Percentiles rank a stretch among this genome's conserved stretches.
Conservation (phyloP, 2,888 invertebrate genomes). For the Eupithecia insigniata region DNA sequence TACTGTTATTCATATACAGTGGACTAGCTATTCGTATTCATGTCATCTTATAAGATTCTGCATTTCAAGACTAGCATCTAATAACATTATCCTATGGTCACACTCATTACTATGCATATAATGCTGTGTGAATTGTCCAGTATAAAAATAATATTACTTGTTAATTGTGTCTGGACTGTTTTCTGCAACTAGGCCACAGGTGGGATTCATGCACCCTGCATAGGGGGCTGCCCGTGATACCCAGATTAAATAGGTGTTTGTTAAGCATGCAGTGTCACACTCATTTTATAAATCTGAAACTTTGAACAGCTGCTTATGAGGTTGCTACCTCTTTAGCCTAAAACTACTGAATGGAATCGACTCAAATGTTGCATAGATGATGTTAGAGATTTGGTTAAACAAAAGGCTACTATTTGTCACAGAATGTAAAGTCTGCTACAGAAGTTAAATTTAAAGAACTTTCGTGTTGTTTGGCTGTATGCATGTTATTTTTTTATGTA, state of each 20-base stretch:
- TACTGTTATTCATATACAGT: neutral
- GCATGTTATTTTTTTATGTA: no score
- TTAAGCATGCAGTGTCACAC: no score
- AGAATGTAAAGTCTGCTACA: neutral
- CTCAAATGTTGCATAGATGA: neutral
- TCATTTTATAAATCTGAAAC: neutral
- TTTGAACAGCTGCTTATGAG: neutral
- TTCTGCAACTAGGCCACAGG: no score
- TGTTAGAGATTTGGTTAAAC: neutral
- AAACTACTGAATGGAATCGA: neutral
- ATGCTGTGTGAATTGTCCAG: no score
- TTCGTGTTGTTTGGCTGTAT: no score
- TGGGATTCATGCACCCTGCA: no score
- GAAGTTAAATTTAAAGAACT: no score
- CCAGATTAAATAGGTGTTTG: no score
- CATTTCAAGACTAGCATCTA: neutral
- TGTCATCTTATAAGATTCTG: neutral
- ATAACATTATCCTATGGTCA: neutral
- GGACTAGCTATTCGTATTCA: neutral
- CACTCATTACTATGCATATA: no score
- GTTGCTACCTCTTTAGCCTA: neutral
- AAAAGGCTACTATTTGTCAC: neutral
- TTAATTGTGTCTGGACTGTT: no score
- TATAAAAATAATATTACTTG: no score
- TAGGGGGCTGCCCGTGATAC: no score